Conservation (phyloP, 2,888 invertebrate species). For the Heliconius sara region DNA sequence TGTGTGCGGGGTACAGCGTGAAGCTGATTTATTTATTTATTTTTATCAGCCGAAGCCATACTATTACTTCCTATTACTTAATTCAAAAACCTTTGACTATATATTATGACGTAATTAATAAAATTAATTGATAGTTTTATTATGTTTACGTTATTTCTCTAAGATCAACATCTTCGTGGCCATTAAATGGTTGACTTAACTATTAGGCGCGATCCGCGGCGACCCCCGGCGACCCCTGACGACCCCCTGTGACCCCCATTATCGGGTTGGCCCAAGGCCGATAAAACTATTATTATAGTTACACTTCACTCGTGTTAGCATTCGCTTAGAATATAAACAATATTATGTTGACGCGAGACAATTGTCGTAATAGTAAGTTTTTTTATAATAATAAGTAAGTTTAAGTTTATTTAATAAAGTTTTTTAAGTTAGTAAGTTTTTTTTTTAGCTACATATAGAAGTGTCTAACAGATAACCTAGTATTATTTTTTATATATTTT, state of each 20-base stretch:
- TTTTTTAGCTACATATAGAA: too few species aligned
- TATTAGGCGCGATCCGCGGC: conserved; percentile 32
- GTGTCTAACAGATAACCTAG: too few species aligned
- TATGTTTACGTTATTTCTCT: conserved; percentile 9
- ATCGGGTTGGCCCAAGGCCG: conserved; percentile 31
- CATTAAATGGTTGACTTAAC: conserved; percentile 39
- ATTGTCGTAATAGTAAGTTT: too few species aligned
- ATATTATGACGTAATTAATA: background rate
- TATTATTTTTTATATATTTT: too few species aligned
- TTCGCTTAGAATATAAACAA: background rate
- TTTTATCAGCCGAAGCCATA: too few species aligned
- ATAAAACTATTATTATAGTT: conserved; percentile 26
- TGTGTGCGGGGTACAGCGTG: too few species aligned
- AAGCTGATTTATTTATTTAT: too few species aligned
- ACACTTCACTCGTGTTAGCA: conserved; percentile 37
- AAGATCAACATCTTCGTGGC: conserved; percentile 4
- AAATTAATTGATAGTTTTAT: conserved; percentile 1
- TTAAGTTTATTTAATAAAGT: too few species aligned
- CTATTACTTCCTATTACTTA: too few species aligned
- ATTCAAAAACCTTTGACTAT: too few species aligned
- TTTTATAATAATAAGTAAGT: too few species aligned
- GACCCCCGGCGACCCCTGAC: conserved; percentile 4
- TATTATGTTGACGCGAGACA: background rate
- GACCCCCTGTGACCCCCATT: conserved; percentile 12
- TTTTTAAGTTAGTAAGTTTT: too few species aligned